Evolutionary conservation across 2,113 vertebrate species (phyloP).

Genomic region (Maccullochella peelii): DNA sequence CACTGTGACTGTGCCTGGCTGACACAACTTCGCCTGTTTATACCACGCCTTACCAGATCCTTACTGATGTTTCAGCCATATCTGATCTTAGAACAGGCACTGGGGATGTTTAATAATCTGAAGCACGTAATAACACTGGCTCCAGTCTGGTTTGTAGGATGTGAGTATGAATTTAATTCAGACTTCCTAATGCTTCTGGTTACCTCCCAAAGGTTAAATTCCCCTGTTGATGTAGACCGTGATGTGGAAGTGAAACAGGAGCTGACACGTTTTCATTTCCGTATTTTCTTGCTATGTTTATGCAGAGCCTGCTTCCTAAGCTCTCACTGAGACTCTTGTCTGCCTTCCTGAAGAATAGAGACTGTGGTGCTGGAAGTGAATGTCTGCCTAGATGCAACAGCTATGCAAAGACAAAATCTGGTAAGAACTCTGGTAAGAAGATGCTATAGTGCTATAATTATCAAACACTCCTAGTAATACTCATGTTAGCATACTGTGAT

Average conservation of each 20-base stretch:
- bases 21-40: background rate
- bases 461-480: background rate
- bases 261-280: slow-evolving; percentile 30
- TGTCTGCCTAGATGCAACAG: background rate
- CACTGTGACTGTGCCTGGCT: background rate
- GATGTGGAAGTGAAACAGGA: slow-evolving; percentile 62
- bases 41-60: background rate
- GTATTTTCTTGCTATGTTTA: background rate
- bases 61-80: background rate
- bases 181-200: background rate
- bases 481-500: background rate
- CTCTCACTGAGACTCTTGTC: background rate
- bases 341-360: background rate
- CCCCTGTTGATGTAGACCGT: accelerated
- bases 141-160: background rate
- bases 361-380: background rate
- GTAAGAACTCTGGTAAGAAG: slow-evolving; percentile 40
- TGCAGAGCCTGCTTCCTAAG: too few relatives aligned
- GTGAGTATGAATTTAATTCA: background rate
- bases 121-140: accelerated
- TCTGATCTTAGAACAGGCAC: background rate
- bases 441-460: background rate
- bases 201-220: background rate
- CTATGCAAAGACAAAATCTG: background rate
- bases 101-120: too few relatives aligned